A percentile compares a stretch with the other conserved stretches of the same genome.
These are phyloP conservation scores for Aurelia coerulea DNA, from an alignment of 30 jellyfish, hydroid and myxozoan species.

Conservation along the genomic window DNA sequence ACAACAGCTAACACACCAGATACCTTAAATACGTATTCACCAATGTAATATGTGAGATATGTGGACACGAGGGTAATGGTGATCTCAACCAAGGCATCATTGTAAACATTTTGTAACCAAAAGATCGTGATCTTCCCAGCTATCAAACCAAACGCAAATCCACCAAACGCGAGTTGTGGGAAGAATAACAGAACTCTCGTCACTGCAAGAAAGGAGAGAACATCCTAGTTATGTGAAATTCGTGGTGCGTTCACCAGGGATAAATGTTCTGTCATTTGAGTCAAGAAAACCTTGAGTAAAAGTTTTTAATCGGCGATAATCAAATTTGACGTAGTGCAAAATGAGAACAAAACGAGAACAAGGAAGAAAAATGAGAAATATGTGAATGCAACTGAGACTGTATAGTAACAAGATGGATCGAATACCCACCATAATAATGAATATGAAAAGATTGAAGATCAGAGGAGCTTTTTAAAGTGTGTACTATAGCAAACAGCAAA, in stretches of 20 bases:
- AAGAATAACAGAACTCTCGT: slow-evolving; percentile 77
- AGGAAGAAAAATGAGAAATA: no score
- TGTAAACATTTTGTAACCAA: slow-evolving; percentile 94
- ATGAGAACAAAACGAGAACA: no score
- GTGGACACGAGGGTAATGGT: slow-evolving; percentile 87
- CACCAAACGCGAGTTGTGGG: slow-evolving; percentile 96
- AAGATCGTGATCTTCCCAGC: slow-evolving; percentile 90
- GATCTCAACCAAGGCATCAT: slow-evolving; percentile 95
- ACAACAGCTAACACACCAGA: slow-evolving; percentile 97
- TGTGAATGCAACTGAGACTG: no score
- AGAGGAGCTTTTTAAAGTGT: no score
- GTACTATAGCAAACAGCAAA: no score
- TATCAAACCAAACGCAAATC: slow-evolving; percentile 90
- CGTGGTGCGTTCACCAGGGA: neutral
- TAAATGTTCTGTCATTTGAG: no score
- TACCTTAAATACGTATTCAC: slow-evolving; percentile 81
- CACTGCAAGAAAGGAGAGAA: slow-evolving; percentile 30
- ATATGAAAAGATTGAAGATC: no score
- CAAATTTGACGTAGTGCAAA: no score
- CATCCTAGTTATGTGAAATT: neutral
- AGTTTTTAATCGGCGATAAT: no score
- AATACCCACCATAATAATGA: no score
- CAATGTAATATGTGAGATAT: slow-evolving; percentile 77
- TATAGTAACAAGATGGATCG: no score
- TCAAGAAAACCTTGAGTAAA: no score